Base-by-base conservation (phyloP, 2,113 vertebrate species). In the Thunnus maccoyii region DNA sequence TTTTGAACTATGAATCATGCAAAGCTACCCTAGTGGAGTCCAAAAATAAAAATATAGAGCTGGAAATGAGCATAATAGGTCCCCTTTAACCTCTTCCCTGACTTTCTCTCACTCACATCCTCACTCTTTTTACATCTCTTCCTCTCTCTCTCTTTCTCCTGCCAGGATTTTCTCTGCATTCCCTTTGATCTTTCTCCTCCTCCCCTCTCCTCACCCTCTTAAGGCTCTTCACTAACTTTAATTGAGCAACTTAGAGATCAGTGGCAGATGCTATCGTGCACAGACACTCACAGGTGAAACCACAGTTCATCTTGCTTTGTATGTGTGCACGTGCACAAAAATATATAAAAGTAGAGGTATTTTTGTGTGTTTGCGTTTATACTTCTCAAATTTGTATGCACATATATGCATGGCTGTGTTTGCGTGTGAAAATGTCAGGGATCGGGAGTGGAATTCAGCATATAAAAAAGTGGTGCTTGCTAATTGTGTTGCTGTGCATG, bases 401-500 rank as follows among this genome's bases (percentile, higher is more conserved):
- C 63, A 76, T n/a, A 50, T 60, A 32, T 46, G 51, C 68, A 54
- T 2, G 4, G 10, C 30, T 51, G 51, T 6, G 22, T 69, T 56
- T 36, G 32, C 74, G 46, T 74, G 67, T 77, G 67, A 58, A 75
- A 81, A 76, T 78, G 74, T 79, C 51, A 47, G 46, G 27, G 71
- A 66, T 76, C 17, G 3, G 48, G 41, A 57, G 62, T 27, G 27
- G 22, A 78, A 81, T 87, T 78, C 67, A 73, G 56, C 50, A 70
- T 74, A 56, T 64, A 72, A 64, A 77, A 52, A 78, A 74, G 58
- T 44, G 30, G 18, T 72, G 73, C 75, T 85, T 78, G 68, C 78
- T 91, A 91, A 91, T 86, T 91, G 87, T 84, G 76, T 36, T 78
- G 82, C 84, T 84, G 68, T 83, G 83, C 79, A 72, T 77, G 76